phyloP scores from a whole-genome alignment of 2,113 vertebrate species.

The Podocnemis expansa region DNA sequence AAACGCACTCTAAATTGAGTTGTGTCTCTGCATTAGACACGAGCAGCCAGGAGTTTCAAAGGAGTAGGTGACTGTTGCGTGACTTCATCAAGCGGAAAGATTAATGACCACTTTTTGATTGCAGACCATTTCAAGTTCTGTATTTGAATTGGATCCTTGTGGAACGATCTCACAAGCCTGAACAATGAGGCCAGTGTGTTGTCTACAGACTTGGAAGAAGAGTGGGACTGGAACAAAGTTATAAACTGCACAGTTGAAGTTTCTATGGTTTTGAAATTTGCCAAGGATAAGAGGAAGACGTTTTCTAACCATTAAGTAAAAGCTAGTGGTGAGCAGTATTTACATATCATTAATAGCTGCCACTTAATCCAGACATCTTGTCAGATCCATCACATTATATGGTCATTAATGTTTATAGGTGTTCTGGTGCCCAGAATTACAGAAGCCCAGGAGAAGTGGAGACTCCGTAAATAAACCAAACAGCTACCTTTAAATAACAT shows the following conservation, averaged over 20 bases:
- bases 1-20: fast-evolving
- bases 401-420: neutral
- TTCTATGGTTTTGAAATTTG: neutral
- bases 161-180: neutral
- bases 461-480: fast-evolving
- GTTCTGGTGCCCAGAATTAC: neutral
- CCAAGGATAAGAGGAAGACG: constrained; percentile 29
- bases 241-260: fast-evolving
- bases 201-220: neutral
- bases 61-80: fast-evolving
- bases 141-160: neutral
- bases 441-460: neutral
- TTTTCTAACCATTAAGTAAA: neutral
- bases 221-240: neutral
- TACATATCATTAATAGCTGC: neutral
- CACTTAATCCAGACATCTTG: neutral
- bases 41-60: fast-evolving
- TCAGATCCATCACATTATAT: neutral
- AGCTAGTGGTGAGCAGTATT: fast-evolving
- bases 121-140: fast-evolving
- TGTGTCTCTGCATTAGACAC: fast-evolving
- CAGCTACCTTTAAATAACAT: neutral
- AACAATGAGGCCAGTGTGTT: neutral
- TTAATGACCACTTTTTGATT: fast-evolving
- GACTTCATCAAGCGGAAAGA: neutral